These are phyloP conservation scores for Aradophagus sp. DNA, from an alignment of 1,140 invertebrate species.

Conservation along the genomic window DNA sequence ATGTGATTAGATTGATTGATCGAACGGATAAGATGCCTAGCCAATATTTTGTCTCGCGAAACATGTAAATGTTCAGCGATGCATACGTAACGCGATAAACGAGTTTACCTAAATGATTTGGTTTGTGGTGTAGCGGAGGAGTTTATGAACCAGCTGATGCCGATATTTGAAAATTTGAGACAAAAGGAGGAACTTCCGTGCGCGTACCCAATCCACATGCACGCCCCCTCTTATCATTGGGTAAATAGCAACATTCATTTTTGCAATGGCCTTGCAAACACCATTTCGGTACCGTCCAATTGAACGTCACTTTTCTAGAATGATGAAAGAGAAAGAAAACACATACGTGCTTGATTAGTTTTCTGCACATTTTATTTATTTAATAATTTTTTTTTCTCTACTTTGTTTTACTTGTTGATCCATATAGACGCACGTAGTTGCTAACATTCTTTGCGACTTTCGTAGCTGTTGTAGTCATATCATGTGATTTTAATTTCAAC, in stretches of 20 bases:
- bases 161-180: constrained; percentile 92
- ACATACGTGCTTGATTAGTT: too few species aligned
- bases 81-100: too few species aligned
- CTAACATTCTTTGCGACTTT: too few species aligned
- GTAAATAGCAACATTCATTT: constrained; percentile 75
- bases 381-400: too few species aligned
- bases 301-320: constrained; percentile 14
- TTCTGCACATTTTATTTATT: too few species aligned
- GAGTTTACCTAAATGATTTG: constrained; percentile 66
- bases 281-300: constrained; percentile 16
- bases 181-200: constrained; percentile 90
- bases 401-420: too few species aligned
- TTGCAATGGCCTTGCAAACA: constrained; percentile 14
- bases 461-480: too few species aligned
- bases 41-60: background rate
- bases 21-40: background rate
- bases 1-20: constrained; percentile 65
- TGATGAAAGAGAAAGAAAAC: too few species aligned
- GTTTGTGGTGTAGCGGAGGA: constrained; percentile 85
- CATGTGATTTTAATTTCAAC: too few species aligned
- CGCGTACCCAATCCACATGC: constrained; percentile 89
- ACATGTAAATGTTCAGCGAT: constrained; percentile 3
- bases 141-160: constrained; percentile 93
- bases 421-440: too few species aligned
- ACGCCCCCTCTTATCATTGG: constrained; percentile 81